phyloP scores from a whole-genome alignment of 2,888 invertebrate species.

The Synergus umbraculus region DNA sequence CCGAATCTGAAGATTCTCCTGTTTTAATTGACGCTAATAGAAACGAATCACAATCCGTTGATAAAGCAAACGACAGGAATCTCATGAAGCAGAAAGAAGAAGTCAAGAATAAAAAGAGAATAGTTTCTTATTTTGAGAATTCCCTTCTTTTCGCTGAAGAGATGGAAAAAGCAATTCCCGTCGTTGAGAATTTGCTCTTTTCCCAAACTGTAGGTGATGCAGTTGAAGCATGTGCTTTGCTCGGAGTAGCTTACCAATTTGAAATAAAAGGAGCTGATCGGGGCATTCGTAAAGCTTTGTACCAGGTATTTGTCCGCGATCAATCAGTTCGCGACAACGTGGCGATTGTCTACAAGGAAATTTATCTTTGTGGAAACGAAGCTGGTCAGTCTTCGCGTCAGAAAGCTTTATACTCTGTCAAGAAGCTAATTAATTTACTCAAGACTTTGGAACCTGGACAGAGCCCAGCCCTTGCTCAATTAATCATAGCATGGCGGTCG shows the following conservation, averaged over 20 bases:
- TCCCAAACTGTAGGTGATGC: slow-evolving; percentile 88
- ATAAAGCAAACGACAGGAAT: slow-evolving; percentile 14
- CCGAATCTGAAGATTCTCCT: slow-evolving; percentile 66
- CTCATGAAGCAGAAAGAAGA: slow-evolving; percentile 76
- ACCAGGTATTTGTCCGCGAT: slow-evolving; percentile 70
- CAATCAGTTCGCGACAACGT: slow-evolving; percentile 71
- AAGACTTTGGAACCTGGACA: slow-evolving; percentile 68
- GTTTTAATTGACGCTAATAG: slow-evolving; percentile 51
- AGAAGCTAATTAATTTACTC: slow-evolving; percentile 66
- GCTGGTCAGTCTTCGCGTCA: slow-evolving; percentile 63
- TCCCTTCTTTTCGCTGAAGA: slow-evolving; percentile 78
- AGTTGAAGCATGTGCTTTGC: slow-evolving; percentile 92
- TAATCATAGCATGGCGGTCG: slow-evolving; percentile 67
- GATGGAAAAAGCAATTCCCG: slow-evolving; percentile 80
- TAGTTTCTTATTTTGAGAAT: slow-evolving; percentile 86
- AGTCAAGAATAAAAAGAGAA: slow-evolving; percentile 81
- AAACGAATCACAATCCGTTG: background rate
- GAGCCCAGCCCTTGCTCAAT: slow-evolving; percentile 64
- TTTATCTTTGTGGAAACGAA: slow-evolving; percentile 63
- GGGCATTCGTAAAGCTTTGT: slow-evolving; percentile 78
- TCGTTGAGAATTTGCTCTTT: slow-evolving; percentile 86
- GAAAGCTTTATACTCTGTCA: slow-evolving; percentile 63
- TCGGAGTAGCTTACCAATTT: slow-evolving; percentile 89
- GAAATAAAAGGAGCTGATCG: slow-evolving; percentile 85
- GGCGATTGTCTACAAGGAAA: slow-evolving; percentile 69